Base-by-base conservation (phyloP, 2,888 invertebrate species). In the Chydorus sphaericus region DNA sequence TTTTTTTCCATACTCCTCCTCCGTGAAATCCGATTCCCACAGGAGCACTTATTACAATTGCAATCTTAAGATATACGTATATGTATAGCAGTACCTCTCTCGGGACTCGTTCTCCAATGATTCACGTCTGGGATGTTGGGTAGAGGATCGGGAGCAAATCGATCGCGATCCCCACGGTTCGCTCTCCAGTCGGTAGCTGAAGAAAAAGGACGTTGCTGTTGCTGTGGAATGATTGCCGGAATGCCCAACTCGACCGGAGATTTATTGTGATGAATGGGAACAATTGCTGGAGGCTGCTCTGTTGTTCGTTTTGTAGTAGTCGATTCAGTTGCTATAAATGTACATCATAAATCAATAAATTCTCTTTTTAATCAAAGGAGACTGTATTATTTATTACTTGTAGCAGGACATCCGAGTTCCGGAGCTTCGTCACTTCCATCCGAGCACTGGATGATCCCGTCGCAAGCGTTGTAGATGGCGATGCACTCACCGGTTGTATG, bases 401-500 rank as follows among this genome's bases (percentile, higher is more conserved):
- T 55, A 6, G 48, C 49, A 6, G 59, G 54, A 30, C 59, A 54
- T 14, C 52, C 53, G 18, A 50, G 50, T 44, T 48, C 55, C 14
- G 84, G 80, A 52, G 85, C 86, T 72, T 92, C 92, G 70, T 93
- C 93, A 67, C 89, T 90, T 61, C 83, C 88, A 73, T 93, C 92
- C 2, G 52, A 55, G 48, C 88, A 91, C 72, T 92, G 91, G 28
- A 89, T 83, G 63, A 94, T 87, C 54, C 91, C 91, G 70, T 93
- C 90, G 66, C 93, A 94, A 8, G 87, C 90, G 71, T 94, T 93
- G 73, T 94, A 94, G 63, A 92, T 80, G 6, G 91, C 93, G 65
- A 94, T 89, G 69, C 93, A 94, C 70, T 93, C 91, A 48, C 83
- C 83, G 44, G 85, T 84, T 59, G 77, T 79, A 53, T 83, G 81